Evolutionary conservation across 2,888 invertebrate genomes (phyloP).

Genomic region (Nomada hirtipes): DNA sequence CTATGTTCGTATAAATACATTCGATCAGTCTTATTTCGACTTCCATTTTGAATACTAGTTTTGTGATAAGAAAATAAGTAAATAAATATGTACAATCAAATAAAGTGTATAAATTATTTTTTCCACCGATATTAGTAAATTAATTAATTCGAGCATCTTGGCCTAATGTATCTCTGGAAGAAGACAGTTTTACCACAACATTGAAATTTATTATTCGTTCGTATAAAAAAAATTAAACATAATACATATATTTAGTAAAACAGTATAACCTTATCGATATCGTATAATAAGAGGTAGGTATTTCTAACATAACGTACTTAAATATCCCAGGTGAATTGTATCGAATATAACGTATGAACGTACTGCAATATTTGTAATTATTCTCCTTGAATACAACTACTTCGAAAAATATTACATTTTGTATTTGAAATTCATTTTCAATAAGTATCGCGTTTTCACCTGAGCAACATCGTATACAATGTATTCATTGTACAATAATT

Average conservation of each 20-base stretch:
- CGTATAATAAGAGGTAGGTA: constrained; percentile 38
- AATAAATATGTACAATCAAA: constrained; percentile 33
- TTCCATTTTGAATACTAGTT: constrained; percentile 94
- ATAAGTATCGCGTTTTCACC: constrained; percentile 94
- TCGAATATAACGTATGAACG: constrained; percentile 8
- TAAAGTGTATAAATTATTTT: constrained; percentile 21
- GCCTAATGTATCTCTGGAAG: background rate
- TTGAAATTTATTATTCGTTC: constrained; percentile 35
- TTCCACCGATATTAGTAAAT: background rate
- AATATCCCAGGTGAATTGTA: constrained; percentile 5
- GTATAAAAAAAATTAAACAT: constrained; percentile 27
- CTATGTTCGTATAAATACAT: constrained; percentile 97
- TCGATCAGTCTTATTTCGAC: constrained; percentile 98
- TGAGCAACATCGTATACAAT: constrained; percentile 99
- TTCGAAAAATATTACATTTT: constrained; percentile 85
- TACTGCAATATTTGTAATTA: constrained; percentile 3
- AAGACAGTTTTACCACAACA: background rate
- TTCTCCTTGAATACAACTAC: background rate
- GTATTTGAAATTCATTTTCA: constrained; percentile 94
- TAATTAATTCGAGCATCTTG: background rate
- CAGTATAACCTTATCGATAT: constrained; percentile 11
- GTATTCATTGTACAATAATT: constrained; percentile 95
- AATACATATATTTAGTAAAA: background rate
- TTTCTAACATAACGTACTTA: background rate
- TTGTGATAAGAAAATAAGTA: constrained; percentile 37